Percentiles rank a stretch among this genome's conserved stretches.
phyloP scores from a whole-genome alignment of 2,113 vertebrate species.

The Passer domesticus region DNA sequence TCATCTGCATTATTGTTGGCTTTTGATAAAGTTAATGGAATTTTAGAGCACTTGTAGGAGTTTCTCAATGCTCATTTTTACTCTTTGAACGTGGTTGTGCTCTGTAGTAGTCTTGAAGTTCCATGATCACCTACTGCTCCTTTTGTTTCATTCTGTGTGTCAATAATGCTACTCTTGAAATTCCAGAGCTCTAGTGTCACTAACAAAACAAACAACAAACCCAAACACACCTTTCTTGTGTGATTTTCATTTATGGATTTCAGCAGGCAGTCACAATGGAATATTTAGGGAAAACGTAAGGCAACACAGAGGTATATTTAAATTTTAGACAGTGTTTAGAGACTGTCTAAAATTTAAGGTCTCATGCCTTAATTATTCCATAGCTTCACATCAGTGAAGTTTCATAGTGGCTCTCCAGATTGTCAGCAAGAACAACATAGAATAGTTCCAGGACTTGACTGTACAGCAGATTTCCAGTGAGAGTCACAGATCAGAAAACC shows the following conservation, averaged over 20 bases:
- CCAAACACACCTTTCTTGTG: neutral
- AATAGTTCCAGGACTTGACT: neutral
- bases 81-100: neutral
- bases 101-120: neutral
- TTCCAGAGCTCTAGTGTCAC: neutral
- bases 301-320: neutral
- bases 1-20: neutral
- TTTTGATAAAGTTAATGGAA: neutral
- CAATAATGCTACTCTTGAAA: neutral
- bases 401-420: neutral
- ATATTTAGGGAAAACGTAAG: neutral
- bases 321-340: neutral
- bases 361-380: neutral
- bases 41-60: neutral
- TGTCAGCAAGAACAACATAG: neutral
- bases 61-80: neutral
- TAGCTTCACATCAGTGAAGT: neutral
- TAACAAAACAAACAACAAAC: neutral
- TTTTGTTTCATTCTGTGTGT: neutral
- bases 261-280: neutral
- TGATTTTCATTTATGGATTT: neutral
- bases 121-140: neutral
- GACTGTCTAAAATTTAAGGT: neutral
- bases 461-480: neutral
- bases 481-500: neutral